Evolutionary conservation across 2,113 vertebrate species (phyloP), one percentile per base, ranked within the genome.

Genomic region (Gallinago undulata): DNA sequence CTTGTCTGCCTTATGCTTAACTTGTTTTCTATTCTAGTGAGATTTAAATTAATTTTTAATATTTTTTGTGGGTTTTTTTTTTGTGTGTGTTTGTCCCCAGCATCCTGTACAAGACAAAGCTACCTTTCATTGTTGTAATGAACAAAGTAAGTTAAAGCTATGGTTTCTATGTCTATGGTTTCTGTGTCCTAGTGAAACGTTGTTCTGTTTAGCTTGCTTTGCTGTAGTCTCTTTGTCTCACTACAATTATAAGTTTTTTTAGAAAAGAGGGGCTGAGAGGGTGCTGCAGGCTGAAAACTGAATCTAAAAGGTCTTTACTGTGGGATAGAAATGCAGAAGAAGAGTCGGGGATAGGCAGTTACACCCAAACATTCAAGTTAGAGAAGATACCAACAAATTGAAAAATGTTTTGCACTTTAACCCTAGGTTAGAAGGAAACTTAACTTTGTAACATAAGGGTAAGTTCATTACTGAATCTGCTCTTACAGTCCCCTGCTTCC

Each of bases 81-180:
- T 23, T 78, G 25, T 93, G 47, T 87, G 88, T 53, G 47, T 19
- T 31, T 75, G 21, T 74, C 91, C 85, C 63, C 97, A 99, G 99
- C 93, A 99, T 99, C 95, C 98, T 99, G 84, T 99, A 99, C 95
- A 99, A 99, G 98, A 99, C 99, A 72, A 99, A 99, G 94, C 98
- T 99, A 35, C 99, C 99, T 86, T 99, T 99, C 97, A 99, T 99
- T 55, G 98, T 99, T 8, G 98, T 97, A 92, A 99, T 99, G 99
- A 99, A 99, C 97, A 99, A 99, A 98, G 99, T 99, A 97, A 98
- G 98, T 96, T 35, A 67, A 80, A 69, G 33, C 51, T 94, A 6
- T n/a, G 35, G 14, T 48, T 81, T 86, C 60, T 30, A 0, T 43
- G 35, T 48, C 55, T 94, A 7, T n/a, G 35, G 13, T 47, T 82